A percentile compares a stretch with the other conserved stretches of the same genome.
Conservation (phyloP, 2,113 vertebrate species). For the Acrocephalus arundinaceus region DNA sequence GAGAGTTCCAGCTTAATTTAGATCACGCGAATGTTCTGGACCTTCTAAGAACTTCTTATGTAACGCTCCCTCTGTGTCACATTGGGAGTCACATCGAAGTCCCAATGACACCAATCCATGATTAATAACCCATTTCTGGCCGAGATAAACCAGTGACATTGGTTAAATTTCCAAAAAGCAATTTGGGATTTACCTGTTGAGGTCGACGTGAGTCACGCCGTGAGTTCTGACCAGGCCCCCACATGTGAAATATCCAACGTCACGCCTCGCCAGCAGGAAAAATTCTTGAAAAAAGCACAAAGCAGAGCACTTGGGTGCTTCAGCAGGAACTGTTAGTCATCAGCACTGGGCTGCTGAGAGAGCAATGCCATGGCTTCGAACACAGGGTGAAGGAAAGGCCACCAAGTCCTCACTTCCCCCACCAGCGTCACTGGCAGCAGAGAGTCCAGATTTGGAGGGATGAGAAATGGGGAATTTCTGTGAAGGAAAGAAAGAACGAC, state of each 20-base stretch:
- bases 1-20: not conserved
- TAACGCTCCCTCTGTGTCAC: not conserved
- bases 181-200: slow-evolving; percentile 37
- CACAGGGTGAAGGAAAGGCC: not conserved
- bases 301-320: not conserved
- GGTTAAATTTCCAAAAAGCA: not conserved
- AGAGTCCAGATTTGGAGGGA: not conserved
- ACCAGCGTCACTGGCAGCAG: not conserved
- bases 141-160: not conserved
- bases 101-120: not conserved
- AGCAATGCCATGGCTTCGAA: not conserved
- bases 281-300: not conserved
- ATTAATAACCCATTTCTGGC: not conserved
- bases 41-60: not conserved
- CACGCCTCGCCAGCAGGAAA: not conserved
- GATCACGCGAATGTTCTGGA: not conserved
- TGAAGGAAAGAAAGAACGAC: not conserved
- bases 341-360: not conserved
- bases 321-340: slow-evolving; percentile 59
- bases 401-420: not conserved
- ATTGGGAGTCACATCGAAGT: not conserved
- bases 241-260: not conserved
- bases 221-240: not conserved
- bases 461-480: not conserved
- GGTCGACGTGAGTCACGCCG: not conserved